Base-by-base conservation (phyloP, 1,140 invertebrate genomes). In the Brachionus plicatilis region DNA sequence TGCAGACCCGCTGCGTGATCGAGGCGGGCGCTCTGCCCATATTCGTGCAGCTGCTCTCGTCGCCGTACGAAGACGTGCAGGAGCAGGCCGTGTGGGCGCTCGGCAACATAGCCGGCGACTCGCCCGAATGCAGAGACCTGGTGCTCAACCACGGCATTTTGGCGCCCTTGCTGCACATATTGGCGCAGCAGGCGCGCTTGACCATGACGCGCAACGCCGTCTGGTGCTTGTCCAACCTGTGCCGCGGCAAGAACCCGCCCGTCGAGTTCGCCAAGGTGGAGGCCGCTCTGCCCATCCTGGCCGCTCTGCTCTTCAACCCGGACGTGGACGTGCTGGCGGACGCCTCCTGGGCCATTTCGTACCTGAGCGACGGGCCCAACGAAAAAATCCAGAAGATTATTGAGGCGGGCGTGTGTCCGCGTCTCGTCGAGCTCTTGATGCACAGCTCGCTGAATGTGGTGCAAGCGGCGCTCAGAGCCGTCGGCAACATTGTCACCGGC, bases 331-430 rank as follows among this genome's bases (percentile, higher is more conserved):
- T 98, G 12, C 89, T 98, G 33, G 93, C 95, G 78, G 97, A 99
- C 91, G 93, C 96, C 6, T 98, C 96, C 89, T 99, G 96, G 95
- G 95, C 95, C 24, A 91, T 97, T 20, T 93, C 95, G 47, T 98
- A 98, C 88, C 89, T 99, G 41, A 96, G 94, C 9, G 96, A 99
- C 90, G 96, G 96, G 65, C 95, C 96, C 41, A 98, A 99, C 90
- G 96, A 98, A 86, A 97, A 98, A 91, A 98, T 99, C 86, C 96
- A 98, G 90, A 94, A 95, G 82, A 96, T 98, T 47, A 97, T 99
- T 85, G 95, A 98, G 91, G 94, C 96, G 60, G 96, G 96, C 2
- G 96, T 99, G 47, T 97, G 95, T 88, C 91, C 95, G 85, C 92
- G 96, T 87, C 92, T 99, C 41, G 96, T 99, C 2, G 96, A 98